Conservation (phyloP, 2,113 vertebrate species). For the Theropithecus gelada region DNA sequence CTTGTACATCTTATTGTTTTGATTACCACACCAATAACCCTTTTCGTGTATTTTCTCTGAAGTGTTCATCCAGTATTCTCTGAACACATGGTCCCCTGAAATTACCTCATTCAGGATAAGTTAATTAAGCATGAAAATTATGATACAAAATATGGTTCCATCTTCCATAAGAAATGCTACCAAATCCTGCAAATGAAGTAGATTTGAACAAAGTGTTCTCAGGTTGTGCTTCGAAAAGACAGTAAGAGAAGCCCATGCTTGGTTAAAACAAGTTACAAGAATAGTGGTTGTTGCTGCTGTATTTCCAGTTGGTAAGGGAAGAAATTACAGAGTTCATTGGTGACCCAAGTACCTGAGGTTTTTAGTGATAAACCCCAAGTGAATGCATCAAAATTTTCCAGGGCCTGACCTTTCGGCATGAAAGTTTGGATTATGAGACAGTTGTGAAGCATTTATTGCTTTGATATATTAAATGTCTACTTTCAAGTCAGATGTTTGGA, state of each 20-base stretch:
- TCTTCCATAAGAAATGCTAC: not conserved
- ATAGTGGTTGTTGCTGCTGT: not conserved
- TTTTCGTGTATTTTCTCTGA: slow-evolving; percentile 26
- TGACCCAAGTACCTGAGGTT: not conserved
- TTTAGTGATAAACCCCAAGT: not conserved
- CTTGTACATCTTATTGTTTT: not conserved
- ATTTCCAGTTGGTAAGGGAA: slow-evolving; percentile 40
- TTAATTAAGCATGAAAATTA: slow-evolving; percentile 7
- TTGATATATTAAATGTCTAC: not conserved
- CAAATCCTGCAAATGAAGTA: not conserved
- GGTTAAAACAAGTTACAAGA: not conserved
- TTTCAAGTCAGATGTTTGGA: slow-evolving; percentile 13
- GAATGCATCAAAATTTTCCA: not conserved
- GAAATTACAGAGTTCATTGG: not conserved
- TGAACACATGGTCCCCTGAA: slow-evolving; percentile 24
- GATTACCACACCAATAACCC: not conserved
- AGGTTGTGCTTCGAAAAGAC: not conserved
- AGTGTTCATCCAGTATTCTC: slow-evolving; percentile 11
- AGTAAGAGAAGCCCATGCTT: not conserved
- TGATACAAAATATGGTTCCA: not conserved
- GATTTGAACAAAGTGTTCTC: not conserved
- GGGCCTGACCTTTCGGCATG: not conserved
- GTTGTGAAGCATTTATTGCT: not conserved
- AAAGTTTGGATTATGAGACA: not conserved
- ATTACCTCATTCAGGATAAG: not conserved